Evolutionary conservation across 2,113 vertebrate genomes (phyloP).

Genomic region (Pangasianodon hypophthalmus): DNA sequence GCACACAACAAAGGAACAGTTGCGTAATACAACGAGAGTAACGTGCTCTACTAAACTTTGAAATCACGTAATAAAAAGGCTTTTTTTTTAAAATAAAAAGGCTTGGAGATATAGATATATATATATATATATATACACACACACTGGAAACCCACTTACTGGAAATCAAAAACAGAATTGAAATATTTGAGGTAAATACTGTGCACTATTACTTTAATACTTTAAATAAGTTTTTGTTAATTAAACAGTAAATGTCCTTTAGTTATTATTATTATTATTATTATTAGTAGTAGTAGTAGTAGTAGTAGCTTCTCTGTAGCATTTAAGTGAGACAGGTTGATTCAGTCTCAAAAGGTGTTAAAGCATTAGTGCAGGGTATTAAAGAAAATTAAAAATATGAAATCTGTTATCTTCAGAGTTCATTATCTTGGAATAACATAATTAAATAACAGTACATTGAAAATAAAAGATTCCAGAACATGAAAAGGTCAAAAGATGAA

Average conservation of each 20-base stretch:
- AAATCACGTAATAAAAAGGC: background rate
- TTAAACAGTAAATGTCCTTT: background rate
- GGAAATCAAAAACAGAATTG: too few relatives aligned
- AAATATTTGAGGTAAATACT: background rate
- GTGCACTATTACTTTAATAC: too few relatives aligned
- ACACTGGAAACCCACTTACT: too few relatives aligned
- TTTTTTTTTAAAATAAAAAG: too few relatives aligned
- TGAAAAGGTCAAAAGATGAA: background rate
- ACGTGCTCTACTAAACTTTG: background rate
- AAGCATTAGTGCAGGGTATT: background rate
- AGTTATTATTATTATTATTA: background rate
- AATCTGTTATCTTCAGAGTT: too few relatives aligned
- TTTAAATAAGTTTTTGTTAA: background rate
- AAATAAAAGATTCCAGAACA: background rate
- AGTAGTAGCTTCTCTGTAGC: background rate
- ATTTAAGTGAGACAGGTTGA: background rate
- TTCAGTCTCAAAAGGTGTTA: background rate
- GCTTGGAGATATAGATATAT: background rate
- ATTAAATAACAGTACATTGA: background rate
- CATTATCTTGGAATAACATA: background rate
- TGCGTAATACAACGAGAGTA: background rate
- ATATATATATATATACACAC: background rate
- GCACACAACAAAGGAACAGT: background rate
- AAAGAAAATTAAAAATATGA: too few relatives aligned
- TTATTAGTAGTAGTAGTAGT: background rate